Percentiles rank a stretch among this genome's conserved stretches.
phyloP scores from a whole-genome alignment of 2,888 invertebrate genomes.

The Leptinotarsa peninsularis region DNA sequence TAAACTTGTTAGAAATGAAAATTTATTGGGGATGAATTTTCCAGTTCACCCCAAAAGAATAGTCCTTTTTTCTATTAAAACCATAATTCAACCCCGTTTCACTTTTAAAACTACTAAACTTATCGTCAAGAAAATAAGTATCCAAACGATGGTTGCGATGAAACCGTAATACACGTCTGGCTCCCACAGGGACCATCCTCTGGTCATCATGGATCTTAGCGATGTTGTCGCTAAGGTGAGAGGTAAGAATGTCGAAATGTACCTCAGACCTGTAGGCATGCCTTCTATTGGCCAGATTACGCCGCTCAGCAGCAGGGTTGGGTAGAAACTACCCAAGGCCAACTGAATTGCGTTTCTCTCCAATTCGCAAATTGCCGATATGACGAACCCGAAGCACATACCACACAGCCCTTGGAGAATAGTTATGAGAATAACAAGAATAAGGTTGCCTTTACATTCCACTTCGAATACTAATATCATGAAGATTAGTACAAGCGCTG shows the following conservation, averaged over 20 bases:
- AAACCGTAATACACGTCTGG: conserved; percentile 90
- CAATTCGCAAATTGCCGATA: conserved; percentile 91
- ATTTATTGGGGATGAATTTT: conserved; percentile 25
- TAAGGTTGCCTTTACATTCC: conserved; percentile 88
- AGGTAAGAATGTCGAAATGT: conserved; percentile 86
- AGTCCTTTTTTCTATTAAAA: conserved; percentile 23
- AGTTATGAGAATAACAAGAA: conserved; percentile 86
- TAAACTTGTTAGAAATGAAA: conserved; percentile 23
- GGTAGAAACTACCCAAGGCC: conserved; percentile 94
- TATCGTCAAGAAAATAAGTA: conserved; percentile 82
- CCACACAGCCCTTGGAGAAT: conserved; percentile 93
- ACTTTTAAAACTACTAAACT: conserved; percentile 84
- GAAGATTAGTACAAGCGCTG: conserved; percentile 88
- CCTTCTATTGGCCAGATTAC: conserved; percentile 97
- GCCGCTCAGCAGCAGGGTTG: conserved; percentile 87
- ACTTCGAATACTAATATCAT: conserved; percentile 92
- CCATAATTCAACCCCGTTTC: conserved; percentile 68
- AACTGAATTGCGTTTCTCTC: conserved; percentile 94
- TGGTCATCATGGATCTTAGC: conserved; percentile 85
- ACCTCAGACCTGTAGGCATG: conserved; percentile 85
- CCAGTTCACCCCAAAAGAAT: conserved; percentile 5
- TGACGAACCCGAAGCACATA: conserved; percentile 96
- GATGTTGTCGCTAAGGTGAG: conserved; percentile 94
- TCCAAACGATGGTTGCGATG: conserved; percentile 88
- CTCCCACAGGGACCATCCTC: conserved; percentile 87